Conservation (phyloP, 2,797 vertebrate species). For the Eptatretus atami region DNA sequence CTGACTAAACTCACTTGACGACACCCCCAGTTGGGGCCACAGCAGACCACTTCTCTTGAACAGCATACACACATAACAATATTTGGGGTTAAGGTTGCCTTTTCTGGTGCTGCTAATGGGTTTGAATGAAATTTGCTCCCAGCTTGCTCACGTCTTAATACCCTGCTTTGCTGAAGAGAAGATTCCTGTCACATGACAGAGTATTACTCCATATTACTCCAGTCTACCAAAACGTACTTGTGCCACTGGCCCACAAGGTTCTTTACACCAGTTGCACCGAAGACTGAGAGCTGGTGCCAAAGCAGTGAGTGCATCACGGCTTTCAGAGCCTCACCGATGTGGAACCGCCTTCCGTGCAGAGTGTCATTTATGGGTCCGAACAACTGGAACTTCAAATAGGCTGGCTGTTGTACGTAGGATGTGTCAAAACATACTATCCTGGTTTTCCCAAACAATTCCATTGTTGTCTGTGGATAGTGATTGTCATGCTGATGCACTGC, state of each 20-base stretch:
- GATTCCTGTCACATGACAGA: no score
- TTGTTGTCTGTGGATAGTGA: neutral
- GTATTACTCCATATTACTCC: no score
- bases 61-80: no score
- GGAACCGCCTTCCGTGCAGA: neutral
- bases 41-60: no score
- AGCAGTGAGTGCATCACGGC: neutral
- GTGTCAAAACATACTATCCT: neutral
- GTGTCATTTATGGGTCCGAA: neutral
- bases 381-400: neutral
- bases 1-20: no score
- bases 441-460: neutral
- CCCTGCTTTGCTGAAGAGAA: no score
- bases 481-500: neutral
- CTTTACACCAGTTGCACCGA: neutral
- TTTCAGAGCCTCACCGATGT: slow-evolving; percentile 1
- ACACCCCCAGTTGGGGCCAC: no score
- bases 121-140: no score
- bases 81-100: no score
- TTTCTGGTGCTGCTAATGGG: no score
- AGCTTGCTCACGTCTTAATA: no score
- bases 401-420: neutral
- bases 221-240: slow-evolving; percentile 1
- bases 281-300: neutral
- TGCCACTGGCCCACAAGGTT: neutral